These are phyloP conservation scores for Leptura quadrifasciata DNA, from an alignment of 2,888 invertebrate genomes.

Conservation along the genomic window DNA sequence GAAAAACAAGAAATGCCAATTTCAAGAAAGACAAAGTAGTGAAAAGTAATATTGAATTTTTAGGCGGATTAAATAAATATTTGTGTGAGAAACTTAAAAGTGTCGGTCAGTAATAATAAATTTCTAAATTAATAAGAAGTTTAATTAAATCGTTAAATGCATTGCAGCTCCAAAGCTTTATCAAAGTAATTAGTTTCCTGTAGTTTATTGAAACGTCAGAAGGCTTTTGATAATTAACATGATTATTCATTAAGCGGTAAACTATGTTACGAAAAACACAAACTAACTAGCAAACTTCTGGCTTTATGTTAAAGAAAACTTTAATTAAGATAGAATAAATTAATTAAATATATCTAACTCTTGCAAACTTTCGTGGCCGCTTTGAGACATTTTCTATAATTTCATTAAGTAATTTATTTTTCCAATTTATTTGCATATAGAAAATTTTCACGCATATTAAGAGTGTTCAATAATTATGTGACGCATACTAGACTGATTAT, in stretches of 20 bases:
- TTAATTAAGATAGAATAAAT: constrained; percentile 46
- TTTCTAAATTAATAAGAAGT: background rate
- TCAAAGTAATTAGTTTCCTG: constrained; percentile 3
- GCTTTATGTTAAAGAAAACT: constrained; percentile 40
- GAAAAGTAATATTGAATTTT: background rate
- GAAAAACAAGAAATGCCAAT: background rate
- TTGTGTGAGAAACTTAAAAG: background rate
- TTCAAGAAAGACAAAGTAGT: background rate
- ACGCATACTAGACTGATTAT: too few species aligned
- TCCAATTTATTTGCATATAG: background rate
- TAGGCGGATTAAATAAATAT: background rate
- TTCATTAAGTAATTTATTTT: background rate
- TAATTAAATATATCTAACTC: constrained; percentile 43
- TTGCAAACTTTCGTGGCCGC: constrained; percentile 33
- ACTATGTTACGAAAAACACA: constrained; percentile 5
- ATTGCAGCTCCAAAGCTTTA: background rate
- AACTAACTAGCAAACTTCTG: constrained; percentile 31
- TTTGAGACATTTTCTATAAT: constrained; percentile 35
- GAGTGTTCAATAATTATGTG: too few species aligned
- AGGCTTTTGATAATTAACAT: background rate
- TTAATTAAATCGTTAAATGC: background rate
- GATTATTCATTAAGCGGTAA: constrained; percentile 7
- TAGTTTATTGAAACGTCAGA: background rate
- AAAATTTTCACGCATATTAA: background rate
- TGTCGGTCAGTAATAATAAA: background rate